These are phyloP conservation scores for Amblyopsis rosae DNA, from an alignment of 2,113 vertebrate genomes.

Conservation along the genomic window DNA sequence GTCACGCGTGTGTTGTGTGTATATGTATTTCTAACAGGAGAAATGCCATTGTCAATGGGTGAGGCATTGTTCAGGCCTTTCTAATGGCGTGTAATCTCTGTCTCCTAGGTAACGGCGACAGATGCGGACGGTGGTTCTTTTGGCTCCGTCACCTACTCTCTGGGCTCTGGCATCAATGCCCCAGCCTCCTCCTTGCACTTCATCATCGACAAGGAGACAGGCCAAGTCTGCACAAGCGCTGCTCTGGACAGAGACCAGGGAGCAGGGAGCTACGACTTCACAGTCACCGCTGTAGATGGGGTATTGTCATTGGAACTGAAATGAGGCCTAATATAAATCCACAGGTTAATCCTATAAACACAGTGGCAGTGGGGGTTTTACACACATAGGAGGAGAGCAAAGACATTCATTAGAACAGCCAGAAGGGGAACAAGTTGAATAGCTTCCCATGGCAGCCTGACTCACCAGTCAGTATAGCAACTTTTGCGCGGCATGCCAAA, in stretches of 20 bases:
- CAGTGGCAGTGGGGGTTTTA: constrained; percentile 18
- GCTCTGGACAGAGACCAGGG: constrained; percentile 89
- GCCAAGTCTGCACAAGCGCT: constrained; percentile 86
- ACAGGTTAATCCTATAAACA: constrained; percentile 58
- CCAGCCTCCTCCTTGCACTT: constrained; percentile 79
- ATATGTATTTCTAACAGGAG: constrained; percentile 12
- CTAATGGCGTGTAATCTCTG: constrained; percentile 23
- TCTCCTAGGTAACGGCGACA: constrained; percentile 87
- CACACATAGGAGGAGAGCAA: constrained; percentile 33
- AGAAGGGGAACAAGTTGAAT: constrained; percentile 28
- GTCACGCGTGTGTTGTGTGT: constrained; percentile 3
- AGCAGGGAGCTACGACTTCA: constrained; percentile 85
- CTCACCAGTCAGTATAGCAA: constrained; percentile 40
- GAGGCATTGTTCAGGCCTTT: constrained; percentile 30
- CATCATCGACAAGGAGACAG: constrained; percentile 82
- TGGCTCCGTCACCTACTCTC: constrained; percentile 87
- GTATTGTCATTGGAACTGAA: constrained; percentile 72
- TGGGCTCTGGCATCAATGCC: constrained; percentile 83
- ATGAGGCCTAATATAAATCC: constrained; percentile 55
- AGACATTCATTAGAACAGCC: constrained; percentile 32
- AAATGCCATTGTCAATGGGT: constrained; percentile 2
- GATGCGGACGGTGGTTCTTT: constrained; percentile 89
- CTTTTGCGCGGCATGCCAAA: constrained; percentile 53
- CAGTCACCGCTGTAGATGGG: constrained; percentile 91
- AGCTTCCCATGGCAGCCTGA: constrained; percentile 42